A percentile compares a stretch with the other conserved stretches of the same genome.
Evolutionary conservation across 2,113 vertebrate genomes (phyloP).

Genomic region (Mystacornis crossleyi): DNA sequence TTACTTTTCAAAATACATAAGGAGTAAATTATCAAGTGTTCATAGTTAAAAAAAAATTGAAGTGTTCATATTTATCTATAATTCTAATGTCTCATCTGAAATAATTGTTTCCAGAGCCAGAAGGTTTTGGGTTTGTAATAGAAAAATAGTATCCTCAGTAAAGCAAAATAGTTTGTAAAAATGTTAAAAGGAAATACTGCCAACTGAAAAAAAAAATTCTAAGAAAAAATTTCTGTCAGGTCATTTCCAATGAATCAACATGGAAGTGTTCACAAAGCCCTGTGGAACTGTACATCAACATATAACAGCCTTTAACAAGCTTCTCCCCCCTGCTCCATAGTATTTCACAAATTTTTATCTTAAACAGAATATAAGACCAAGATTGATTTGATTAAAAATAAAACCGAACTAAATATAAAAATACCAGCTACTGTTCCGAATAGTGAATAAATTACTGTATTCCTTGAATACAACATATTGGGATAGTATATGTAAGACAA

Average conservation of each 20-base stretch:
- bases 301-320: background rate
- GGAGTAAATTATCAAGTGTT: background rate
- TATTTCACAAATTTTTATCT: background rate
- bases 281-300: background rate
- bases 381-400: background rate
- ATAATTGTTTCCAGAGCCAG: constrained; percentile 22
- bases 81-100: background rate
- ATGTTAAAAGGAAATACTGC: background rate
- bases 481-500: background rate
- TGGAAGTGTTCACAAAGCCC: background rate
- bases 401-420: background rate
- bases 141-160: background rate
- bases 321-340: background rate
- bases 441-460: background rate
- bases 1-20: background rate
- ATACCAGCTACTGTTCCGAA: background rate
- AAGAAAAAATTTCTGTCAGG: background rate
- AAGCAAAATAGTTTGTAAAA: background rate
- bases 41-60: background rate
- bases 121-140: background rate
- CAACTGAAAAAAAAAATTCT: background rate
- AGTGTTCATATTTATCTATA: background rate
- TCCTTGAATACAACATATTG: background rate
- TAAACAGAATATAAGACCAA: background rate
- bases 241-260: background rate